Base-by-base conservation (phyloP, 2,888 invertebrate genomes). In the Saturnia pavonia region DNA sequence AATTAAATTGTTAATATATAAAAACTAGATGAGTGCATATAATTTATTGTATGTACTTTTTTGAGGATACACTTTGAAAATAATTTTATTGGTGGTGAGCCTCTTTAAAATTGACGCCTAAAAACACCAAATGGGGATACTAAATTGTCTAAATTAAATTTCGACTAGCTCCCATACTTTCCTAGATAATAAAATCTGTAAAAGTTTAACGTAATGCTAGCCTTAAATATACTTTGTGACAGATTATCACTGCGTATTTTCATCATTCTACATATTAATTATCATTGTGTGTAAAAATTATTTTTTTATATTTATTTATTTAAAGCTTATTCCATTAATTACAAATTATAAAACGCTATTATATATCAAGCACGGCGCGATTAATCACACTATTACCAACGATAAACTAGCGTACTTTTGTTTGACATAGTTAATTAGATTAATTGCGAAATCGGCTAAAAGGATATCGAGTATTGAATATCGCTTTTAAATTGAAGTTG, bases 41-140 rank as follows among this genome's bases (percentile, higher is more conserved):
- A 43, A 7, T 43, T 43, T n/a, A n/a, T n/a, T n/a, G n/a, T 9
- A 12, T 43, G 14, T 51, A n/a, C 1, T 7, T 51, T 51, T 57
- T 57, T 11, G 25, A 57, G 8, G 22, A 25, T 25, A 57, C 25
- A 57, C 22, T 25, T 34, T 63, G 1, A 22, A 22, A 63, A 34
- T 40, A 6, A 19, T 63, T 6, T 34, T 7, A n/a, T 34, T 40
- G 40, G 40, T 40, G 11, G 19, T 22, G 34, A 65, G 34, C 65
- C 65, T 65, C 65, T 65, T 65, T 8, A 40, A 65, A 65, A 40
- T 65, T n/a, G 34, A 63, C 27, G 34, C 16, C 16, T n/a, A 65
- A 40, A 57, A 25, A 12, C 14, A 57, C 7, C 54, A 22, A 54
- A 54, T 54, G 0, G 8, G 54, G 19, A n/a, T 11, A 54, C 22